Evolutionary conservation across 2,113 vertebrate species (phyloP).

Genomic region (Cheilinus undulatus): DNA sequence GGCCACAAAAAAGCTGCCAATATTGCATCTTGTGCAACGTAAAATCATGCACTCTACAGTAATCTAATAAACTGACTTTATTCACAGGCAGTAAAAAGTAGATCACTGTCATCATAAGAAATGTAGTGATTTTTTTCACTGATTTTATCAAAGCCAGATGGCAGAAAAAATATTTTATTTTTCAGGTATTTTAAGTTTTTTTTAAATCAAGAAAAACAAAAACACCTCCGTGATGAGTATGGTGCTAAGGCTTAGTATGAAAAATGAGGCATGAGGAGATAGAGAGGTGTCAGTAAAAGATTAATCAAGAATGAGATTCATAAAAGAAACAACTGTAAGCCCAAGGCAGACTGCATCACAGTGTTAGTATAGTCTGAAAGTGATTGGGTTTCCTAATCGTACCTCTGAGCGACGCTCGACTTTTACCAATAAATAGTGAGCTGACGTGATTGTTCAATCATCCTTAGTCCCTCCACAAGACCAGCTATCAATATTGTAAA

Average conservation of each 20-base stretch:
- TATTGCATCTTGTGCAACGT: conserved; percentile 45
- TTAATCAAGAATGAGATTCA: conserved; percentile 80
- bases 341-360: conserved; percentile 65
- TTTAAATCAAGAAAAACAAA: conserved; percentile 14
- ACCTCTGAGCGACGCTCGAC: conserved; percentile 81
- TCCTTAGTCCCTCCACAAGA: conserved; percentile 68
- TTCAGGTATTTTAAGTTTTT: neutral
- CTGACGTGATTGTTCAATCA: conserved; percentile 82
- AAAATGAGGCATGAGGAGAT: conserved; percentile 29
- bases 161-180: neutral
- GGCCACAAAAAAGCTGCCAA: conserved; percentile 46
- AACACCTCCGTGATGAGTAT: conserved; percentile 10
- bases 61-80: conserved; percentile 58
- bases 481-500: conserved; percentile 83
- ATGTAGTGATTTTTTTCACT: conserved; percentile 27
- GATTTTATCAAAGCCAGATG: conserved; percentile 35
- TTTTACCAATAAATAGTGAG: conserved; percentile 82
- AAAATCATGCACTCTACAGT: conserved; percentile 48
- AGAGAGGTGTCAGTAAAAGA: conserved; percentile 73
- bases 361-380: conserved; percentile 72
- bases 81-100: conserved; percentile 40
- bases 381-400: conserved; percentile 84
- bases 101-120: conserved; percentile 48
- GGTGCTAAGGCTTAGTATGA: neutral
- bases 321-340: conserved; percentile 82